Percentiles rank a stretch among this genome's conserved stretches.
Evolutionary conservation across 2,797 vertebrate genomes (phyloP).

Genomic region (Rhynchonycteris naso): DNA sequence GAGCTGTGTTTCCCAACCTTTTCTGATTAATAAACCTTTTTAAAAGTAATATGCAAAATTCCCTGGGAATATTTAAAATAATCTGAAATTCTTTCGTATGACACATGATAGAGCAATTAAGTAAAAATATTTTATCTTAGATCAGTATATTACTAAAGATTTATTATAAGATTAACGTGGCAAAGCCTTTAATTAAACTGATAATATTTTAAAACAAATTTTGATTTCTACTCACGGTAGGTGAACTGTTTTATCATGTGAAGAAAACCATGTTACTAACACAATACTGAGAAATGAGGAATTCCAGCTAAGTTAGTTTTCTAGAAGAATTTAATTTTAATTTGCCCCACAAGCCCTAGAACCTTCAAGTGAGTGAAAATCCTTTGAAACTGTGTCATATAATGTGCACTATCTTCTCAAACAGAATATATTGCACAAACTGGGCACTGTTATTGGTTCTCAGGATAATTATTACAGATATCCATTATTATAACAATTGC

Average conservation of each 20-base stretch:
- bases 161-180: background rate
- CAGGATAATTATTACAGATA: conserved; percentile 50
- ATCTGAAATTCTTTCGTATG: background rate
- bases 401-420: conserved; percentile 2
- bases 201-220: conserved; percentile 42
- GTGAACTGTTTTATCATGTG: background rate
- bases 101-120: background rate
- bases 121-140: conserved; percentile 24
- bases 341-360: background rate
- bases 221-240: background rate
- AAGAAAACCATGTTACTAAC: background rate
- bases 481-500: conserved; percentile 43
- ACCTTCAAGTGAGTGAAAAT: conserved; percentile 43
- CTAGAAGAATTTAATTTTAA: conserved; percentile 34
- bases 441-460: conserved; percentile 16
- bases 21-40: background rate
- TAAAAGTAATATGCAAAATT: background rate
- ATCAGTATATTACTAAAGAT: background rate
- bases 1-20: background rate
- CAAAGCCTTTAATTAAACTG: background rate
- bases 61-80: background rate
- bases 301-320: background rate
- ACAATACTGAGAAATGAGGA: background rate
- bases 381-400: background rate
- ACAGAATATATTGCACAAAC: background rate